A percentile compares a stretch with the other conserved stretches of the same genome.
These are phyloP conservation scores for Mobula birostris DNA, from an alignment of 2,113 vertebrate genomes.

Conservation along the genomic window DNA sequence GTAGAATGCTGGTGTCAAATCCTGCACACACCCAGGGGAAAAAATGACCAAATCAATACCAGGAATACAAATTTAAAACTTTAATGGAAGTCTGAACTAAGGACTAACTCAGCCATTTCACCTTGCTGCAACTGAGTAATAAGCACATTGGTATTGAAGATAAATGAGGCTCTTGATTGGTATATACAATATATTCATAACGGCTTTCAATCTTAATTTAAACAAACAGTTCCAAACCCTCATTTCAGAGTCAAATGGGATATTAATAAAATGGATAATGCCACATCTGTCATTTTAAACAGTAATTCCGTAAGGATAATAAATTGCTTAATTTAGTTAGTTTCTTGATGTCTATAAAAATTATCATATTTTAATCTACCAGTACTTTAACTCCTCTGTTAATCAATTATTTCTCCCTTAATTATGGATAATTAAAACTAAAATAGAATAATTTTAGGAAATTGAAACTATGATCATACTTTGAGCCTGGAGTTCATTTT, in stretches of 20 bases:
- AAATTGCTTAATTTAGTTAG: background rate
- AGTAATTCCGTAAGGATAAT: background rate
- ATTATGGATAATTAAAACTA: conserved; percentile 5
- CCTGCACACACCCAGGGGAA: conserved; percentile 47
- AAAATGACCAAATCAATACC: background rate
- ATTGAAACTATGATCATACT: background rate
- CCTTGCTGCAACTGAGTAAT: background rate
- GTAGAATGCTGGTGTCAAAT: conserved; percentile 94
- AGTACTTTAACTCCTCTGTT: background rate
- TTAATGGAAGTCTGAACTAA: background rate
- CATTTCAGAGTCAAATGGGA: conserved; percentile 21
- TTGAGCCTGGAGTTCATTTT: background rate
- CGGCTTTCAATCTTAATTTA: background rate
- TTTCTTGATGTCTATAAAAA: background rate
- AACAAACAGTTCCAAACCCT: conserved; percentile 8
- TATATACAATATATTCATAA: background rate
- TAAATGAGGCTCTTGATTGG: background rate
- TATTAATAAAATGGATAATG: background rate
- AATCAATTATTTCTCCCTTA: background rate
- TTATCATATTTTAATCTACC: background rate
- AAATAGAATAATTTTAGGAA: background rate
- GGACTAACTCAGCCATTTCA: background rate
- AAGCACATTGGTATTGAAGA: background rate
- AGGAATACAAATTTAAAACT: background rate
- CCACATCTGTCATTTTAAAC: background rate